phyloP scores from a whole-genome alignment of 1,140 invertebrate genomes.

The Hylaeus volcanicus region DNA sequence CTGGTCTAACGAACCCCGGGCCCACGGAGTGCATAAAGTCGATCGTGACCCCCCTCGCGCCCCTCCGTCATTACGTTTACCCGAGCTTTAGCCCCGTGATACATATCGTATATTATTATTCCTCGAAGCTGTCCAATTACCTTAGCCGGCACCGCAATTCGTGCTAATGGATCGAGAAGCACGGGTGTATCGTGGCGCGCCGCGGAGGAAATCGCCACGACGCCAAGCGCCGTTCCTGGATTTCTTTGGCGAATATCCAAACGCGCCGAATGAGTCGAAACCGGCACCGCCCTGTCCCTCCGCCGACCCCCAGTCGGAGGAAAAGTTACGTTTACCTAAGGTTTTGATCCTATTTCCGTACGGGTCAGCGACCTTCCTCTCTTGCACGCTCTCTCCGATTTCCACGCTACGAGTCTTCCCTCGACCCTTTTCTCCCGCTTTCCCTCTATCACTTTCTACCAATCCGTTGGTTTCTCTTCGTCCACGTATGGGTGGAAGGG shows the following conservation, averaged over 20 bases:
- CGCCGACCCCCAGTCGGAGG: constrained; percentile 54
- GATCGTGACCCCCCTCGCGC: constrained; percentile 25
- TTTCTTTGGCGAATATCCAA: constrained; percentile 76
- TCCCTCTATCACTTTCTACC: constrained; percentile 10
- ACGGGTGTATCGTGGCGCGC: constrained; percentile 52
- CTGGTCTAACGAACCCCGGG: neutral
- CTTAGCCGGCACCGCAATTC: constrained; percentile 60
- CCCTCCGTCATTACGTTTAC: constrained; percentile 16
- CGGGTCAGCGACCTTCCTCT: constrained; percentile 70
- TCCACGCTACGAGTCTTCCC: constrained; percentile 6
- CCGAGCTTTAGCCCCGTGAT: constrained; percentile 29
- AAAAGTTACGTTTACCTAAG: constrained; percentile 77
- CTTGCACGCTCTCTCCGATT: constrained; percentile 35
- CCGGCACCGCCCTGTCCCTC: constrained; percentile 15
- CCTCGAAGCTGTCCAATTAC: constrained; percentile 66
- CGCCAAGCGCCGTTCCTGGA: constrained; percentile 62
- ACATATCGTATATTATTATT: constrained; percentile 66
- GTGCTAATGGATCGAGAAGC: constrained; percentile 66
- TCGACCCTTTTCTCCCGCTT: neutral
- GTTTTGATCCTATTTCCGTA: constrained; percentile 76
- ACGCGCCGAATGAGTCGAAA: constrained; percentile 65
- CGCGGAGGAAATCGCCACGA: constrained; percentile 63
- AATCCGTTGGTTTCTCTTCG: constrained; percentile 2
- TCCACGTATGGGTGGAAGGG: too few relatives aligned
- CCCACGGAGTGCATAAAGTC: constrained; percentile 14